Conservation (phyloP, 1,140 invertebrate genomes). For the Microplitis mediator region DNA sequence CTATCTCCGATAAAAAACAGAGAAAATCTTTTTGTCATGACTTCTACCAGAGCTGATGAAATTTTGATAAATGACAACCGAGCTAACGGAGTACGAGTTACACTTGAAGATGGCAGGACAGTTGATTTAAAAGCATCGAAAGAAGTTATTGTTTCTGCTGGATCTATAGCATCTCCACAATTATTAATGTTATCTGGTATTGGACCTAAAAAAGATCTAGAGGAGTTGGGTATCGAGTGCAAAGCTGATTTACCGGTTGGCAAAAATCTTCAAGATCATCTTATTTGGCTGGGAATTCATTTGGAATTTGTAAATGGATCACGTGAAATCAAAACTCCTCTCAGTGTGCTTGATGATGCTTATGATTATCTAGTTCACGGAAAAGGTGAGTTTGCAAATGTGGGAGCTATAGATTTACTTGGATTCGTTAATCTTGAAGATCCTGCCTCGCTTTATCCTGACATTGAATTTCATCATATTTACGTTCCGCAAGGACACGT, state of each 20-base stretch:
- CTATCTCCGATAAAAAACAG: conserved; percentile 65
- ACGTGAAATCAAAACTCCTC: conserved; percentile 67
- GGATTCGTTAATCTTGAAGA: neutral
- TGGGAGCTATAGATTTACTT: neutral
- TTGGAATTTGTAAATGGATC: conserved; percentile 42
- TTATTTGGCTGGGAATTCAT: conserved; percentile 42
- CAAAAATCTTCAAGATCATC: conserved; percentile 84
- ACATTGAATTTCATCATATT: neutral
- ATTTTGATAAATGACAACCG: conserved; percentile 59
- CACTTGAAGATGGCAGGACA: neutral
- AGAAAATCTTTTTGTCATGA: conserved; percentile 73
- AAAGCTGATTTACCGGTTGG: conserved; percentile 79
- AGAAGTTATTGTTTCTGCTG: conserved; percentile 82
- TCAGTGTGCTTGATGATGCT: conserved; percentile 32
- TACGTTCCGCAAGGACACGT: neutral
- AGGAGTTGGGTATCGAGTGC: conserved; percentile 75
- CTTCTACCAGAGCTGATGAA: conserved; percentile 63
- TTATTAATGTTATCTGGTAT: conserved; percentile 90
- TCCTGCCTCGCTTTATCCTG: neutral
- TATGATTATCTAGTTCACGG: conserved; percentile 43
- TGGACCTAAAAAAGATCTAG: conserved; percentile 79
- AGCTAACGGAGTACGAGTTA: neutral
- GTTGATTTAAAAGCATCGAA: conserved; percentile 59
- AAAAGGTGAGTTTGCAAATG: conserved; percentile 31
- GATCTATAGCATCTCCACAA: conserved; percentile 81